Evolutionary conservation across 2,797 vertebrate genomes (phyloP).

Genomic region (Urocyon cinereoargenteus): DNA sequence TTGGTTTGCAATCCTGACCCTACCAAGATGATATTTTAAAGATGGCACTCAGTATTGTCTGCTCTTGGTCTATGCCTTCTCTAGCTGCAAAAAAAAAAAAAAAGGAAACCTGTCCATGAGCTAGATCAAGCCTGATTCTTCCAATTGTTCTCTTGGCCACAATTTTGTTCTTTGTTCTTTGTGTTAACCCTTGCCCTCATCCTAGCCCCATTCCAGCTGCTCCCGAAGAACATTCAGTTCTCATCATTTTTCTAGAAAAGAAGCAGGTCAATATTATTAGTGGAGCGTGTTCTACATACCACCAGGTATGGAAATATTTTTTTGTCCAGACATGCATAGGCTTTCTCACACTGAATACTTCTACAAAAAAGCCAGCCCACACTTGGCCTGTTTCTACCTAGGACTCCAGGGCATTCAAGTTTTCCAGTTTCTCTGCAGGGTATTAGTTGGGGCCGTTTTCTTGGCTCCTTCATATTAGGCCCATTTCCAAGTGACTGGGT

Average conservation of each 20-base stretch:
- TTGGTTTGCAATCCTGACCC: background rate
- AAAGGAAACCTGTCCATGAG: background rate
- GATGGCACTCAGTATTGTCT: background rate
- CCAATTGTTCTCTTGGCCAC: background rate
- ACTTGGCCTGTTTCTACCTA: background rate
- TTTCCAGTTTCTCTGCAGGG: background rate
- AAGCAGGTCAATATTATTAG: conserved; percentile 28
- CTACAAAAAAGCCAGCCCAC: background rate
- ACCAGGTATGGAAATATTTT: conserved; percentile 29
- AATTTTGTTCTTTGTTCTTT: background rate
- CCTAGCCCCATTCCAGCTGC: background rate
- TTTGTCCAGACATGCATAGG: conserved; percentile 22
- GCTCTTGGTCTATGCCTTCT: background rate
- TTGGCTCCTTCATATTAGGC: conserved; percentile 2
- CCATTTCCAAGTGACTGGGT: conserved; percentile 14
- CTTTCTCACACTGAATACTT: background rate
- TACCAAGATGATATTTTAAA: background rate
- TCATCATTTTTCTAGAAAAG: background rate
- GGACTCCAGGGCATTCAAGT: background rate
- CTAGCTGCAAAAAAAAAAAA: background rate
- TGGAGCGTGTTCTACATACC: background rate
- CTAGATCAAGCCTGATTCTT: background rate
- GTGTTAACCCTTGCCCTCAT: background rate
- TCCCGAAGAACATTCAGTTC: background rate
- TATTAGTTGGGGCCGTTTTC: background rate